Percentiles rank a stretch among this genome's conserved stretches.
These are phyloP conservation scores for Tinamus major DNA, from an alignment of 2,797 vertebrate species.

Conservation along the genomic window DNA sequence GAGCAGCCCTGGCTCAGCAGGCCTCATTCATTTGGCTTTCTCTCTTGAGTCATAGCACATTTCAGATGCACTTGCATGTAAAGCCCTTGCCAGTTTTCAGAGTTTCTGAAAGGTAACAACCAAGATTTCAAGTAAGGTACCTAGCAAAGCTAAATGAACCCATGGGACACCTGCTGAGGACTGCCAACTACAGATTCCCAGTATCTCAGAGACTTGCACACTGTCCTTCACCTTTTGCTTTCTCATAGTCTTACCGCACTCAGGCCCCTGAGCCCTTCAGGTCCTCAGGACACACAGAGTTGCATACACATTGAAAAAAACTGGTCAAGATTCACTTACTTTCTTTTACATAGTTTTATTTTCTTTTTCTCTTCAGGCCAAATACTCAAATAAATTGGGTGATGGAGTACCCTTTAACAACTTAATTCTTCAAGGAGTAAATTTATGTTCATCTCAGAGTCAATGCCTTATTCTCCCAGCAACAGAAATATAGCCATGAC, in stretches of 20 bases:
- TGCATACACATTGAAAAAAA: neutral
- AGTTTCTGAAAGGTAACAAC: neutral
- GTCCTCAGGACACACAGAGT: neutral
- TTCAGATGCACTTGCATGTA: neutral
- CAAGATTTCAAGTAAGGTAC: neutral
- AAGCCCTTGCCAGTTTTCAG: neutral
- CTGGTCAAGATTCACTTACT: neutral
- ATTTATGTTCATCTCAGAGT: neutral
- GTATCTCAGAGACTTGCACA: neutral
- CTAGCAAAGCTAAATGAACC: neutral
- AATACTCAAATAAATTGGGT: neutral
- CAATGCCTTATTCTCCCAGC: neutral
- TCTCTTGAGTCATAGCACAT: neutral
- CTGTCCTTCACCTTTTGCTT: neutral
- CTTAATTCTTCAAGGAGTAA: neutral
- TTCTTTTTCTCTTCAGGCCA: neutral
- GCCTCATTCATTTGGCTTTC: neutral
- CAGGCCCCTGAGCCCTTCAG: accelerated
- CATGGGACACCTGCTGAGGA: accelerated
- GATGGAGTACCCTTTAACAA: neutral
- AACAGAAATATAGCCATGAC: accelerated
- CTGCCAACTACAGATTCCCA: neutral
- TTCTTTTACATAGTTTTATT: too few species aligned
- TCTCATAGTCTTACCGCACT: too few species aligned
- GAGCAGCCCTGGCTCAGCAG: accelerated